Evolutionary conservation across 2,113 vertebrate species (phyloP).

Genomic region (Caloenas nicobarica): DNA sequence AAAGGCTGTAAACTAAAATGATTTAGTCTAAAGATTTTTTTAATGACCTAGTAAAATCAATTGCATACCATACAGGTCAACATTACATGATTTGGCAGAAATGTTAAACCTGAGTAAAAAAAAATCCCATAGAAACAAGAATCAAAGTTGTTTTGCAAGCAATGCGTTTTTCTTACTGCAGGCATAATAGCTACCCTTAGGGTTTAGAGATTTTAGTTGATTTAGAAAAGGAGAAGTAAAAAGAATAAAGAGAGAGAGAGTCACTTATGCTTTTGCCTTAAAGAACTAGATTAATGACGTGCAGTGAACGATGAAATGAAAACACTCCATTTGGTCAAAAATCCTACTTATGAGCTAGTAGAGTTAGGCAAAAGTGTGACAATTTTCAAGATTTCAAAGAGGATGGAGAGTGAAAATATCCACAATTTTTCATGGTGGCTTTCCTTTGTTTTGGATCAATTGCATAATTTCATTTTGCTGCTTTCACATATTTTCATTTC

Average conservation of each 20-base stretch:
- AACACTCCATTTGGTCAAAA: background rate
- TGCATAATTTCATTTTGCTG: background rate
- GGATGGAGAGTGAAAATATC: background rate
- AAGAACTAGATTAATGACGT: slow-evolving; percentile 53
- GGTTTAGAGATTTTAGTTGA: slow-evolving; percentile 25
- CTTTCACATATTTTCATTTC: background rate
- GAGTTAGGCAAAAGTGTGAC: background rate
- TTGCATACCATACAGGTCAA: background rate
- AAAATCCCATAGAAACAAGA: background rate
- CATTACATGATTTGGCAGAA: slow-evolving; percentile 7
- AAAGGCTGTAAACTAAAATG: slow-evolving; percentile 6
- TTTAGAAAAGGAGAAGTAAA: slow-evolving; percentile 11
- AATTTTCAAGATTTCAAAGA: background rate
- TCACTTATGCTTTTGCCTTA: slow-evolving; percentile 11
- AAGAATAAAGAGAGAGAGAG: background rate
- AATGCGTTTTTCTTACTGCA: slow-evolving; percentile 41
- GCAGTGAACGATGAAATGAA: slow-evolving; percentile 22
- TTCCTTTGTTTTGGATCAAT: background rate
- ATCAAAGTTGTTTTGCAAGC: slow-evolving; percentile 44
- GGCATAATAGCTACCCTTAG: slow-evolving; percentile 36
- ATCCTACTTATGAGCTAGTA: background rate
- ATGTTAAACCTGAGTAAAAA: slow-evolving; percentile 19
- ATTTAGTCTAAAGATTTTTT: slow-evolving; percentile 1
- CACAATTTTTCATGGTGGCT: background rate
- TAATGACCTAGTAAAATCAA: slow-evolving; percentile 29